Conservation (phyloP, 2,797 vertebrate species). For the Scolopax rusticola region DNA sequence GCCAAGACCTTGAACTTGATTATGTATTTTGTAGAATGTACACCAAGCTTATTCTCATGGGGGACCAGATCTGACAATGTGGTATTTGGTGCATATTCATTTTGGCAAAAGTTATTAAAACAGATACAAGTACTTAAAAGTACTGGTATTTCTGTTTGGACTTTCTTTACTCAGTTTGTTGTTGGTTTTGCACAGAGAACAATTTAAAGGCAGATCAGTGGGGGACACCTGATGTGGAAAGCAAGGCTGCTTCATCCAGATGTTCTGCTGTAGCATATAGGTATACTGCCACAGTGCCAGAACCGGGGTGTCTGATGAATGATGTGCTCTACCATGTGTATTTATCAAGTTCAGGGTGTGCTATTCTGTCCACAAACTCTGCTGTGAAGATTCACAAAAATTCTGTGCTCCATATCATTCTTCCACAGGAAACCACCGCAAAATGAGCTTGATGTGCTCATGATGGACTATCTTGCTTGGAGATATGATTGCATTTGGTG, state of each 20-base stretch:
- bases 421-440: neutral
- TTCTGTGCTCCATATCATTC: neutral
- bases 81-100: neutral
- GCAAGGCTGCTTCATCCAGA: neutral
- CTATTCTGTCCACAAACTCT: neutral
- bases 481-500: neutral
- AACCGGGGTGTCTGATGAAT: neutral
- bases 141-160: neutral
- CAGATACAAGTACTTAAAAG: neutral
- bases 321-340: neutral
- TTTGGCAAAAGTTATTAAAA: neutral
- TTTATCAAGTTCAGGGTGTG: neutral
- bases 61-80: neutral
- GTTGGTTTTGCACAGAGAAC: neutral
- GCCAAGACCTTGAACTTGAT: neutral
- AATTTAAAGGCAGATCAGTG: neutral
- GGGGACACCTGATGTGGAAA: neutral
- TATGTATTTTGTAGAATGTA: neutral
- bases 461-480: neutral
- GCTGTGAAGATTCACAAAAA: neutral
- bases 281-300: neutral
- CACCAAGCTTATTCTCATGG: neutral
- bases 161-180: neutral
- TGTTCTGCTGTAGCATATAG: neutral
- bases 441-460: neutral